Percentiles rank a stretch among this genome's conserved stretches.
phyloP scores from a whole-genome alignment of 2,888 invertebrate genomes.

The Clanis bilineata region DNA sequence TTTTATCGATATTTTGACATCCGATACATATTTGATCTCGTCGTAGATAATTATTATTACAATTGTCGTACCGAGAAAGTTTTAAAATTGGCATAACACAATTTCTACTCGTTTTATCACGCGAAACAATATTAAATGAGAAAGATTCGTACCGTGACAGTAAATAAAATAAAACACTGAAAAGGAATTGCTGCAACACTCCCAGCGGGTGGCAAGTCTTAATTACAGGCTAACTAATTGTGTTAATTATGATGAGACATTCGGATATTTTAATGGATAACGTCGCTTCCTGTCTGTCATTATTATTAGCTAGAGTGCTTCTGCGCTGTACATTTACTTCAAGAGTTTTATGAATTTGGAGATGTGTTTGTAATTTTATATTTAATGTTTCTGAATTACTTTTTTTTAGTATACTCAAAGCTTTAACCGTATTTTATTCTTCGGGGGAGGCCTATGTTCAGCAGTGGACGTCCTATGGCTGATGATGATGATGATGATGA shows the following conservation, averaged over 20 bases:
- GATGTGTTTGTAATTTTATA: not conserved
- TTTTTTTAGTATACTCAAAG: not conserved
- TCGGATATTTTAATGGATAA: conserved; percentile 20
- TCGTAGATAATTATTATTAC: too few species aligned
- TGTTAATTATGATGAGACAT: conserved; percentile 41
- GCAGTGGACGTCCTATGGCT: too few species aligned
- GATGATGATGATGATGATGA: too few species aligned
- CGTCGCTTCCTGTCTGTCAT: not conserved
- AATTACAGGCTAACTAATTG: conserved; percentile 46
- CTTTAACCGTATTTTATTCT: not conserved
- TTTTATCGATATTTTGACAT: too few species aligned
- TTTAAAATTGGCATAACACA: too few species aligned
- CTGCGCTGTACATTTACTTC: not conserved
- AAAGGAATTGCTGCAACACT: conserved; percentile 1
- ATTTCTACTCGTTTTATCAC: too few species aligned
- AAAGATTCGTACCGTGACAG: not conserved
- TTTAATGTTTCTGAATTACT: not conserved
- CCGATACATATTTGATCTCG: too few species aligned
- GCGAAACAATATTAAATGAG: not conserved
- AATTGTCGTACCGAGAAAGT: too few species aligned
- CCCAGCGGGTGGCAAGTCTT: conserved; percentile 34
- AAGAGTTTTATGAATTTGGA: not conserved
- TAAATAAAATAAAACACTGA: not conserved
- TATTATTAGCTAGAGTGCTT: conserved; percentile 4
- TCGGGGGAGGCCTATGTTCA: too few species aligned